These are phyloP conservation scores for Temnopleurus reevesii DNA, from an alignment of 53 echinoderm and acorn worm genomes.

Conservation along the genomic window DNA sequence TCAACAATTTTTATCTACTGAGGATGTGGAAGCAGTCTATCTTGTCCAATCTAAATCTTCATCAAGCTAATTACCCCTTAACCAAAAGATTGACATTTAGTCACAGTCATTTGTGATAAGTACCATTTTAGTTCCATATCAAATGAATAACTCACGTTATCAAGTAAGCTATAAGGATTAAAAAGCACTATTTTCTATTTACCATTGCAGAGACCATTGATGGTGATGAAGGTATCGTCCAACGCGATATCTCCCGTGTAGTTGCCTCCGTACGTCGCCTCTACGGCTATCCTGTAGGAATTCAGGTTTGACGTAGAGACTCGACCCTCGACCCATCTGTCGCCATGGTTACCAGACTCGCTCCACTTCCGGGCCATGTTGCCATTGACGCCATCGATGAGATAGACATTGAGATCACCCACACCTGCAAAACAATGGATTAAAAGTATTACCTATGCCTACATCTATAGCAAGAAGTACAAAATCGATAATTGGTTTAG, in stretches of 20 bases:
- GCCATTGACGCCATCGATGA: conserved; percentile 56
- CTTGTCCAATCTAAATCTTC: no score
- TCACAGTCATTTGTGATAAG: no score
- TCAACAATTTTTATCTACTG: no score
- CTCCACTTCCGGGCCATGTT: conserved; percentile 66
- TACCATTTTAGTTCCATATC: no score
- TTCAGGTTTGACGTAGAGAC: conserved; percentile 65
- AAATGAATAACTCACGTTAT: no score
- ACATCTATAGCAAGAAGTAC: no score
- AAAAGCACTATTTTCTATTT: background rate
- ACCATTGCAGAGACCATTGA: conserved; percentile 45
- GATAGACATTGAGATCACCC: conserved; percentile 73
- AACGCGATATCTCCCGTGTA: conserved; percentile 75
- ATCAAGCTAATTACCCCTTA: no score
- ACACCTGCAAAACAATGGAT: conserved; percentile 55
- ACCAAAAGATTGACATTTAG: no score
- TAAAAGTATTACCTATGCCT: no score
- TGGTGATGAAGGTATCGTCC: conserved; percentile 61
- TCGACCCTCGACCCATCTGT: conserved; percentile 68
- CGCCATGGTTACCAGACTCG: conserved; percentile 81
- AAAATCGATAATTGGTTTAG: no score
- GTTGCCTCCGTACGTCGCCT: conserved; percentile 67
- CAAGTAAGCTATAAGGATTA: no score
- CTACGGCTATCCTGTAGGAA: conserved; percentile 75
- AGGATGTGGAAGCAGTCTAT: no score